Evolutionary conservation across 2,113 vertebrate genomes (phyloP), one percentile per base, ranked within the genome.

Genomic region (Acrocephalus arundinaceus): DNA sequence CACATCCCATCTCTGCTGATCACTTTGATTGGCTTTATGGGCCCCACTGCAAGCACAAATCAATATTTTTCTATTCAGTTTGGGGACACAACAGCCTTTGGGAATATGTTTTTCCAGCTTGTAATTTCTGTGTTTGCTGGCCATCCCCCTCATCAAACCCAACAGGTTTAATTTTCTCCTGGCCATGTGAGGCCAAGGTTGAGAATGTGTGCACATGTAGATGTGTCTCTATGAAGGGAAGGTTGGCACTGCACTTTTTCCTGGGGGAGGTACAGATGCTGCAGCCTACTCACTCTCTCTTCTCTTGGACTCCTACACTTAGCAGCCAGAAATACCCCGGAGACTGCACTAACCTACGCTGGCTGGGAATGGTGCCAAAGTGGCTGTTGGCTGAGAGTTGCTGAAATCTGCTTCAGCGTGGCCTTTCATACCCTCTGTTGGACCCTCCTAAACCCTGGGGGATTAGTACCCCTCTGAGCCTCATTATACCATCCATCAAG

Each of bases 361-460:
- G 51, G 22, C 87, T 93, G 94, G 93, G 93, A 94, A 59, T 9
- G 39, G 37, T 92, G 93, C 95, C 95, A 95, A 85, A 86, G 85
- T 48, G 87, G 63, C 68, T 89, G 68, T 31, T 86, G 94, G 82
- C 85, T 80, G 63, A 63, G 48, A 77, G 63, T 10, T 77, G 76
- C 86, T 90, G 82, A 52, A 96, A 74, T 86, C 72, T 79, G 86
- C 84, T 92, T 89, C 73, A 72, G 80, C 12, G 0, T 91, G 94
- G 86, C 93, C 93, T 96, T 97, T 96, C 83, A 45, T 96, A 89
- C 70, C 87, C 91, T 74, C 74, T 87, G 55, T 58, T 51, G 2
- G 16, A 93, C 83, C 91, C 45, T 80, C 51, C 72, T 59, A 62
- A 89, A 49, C 93, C 57, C 79, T 49, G 45, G 72, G 75, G 92